Conservation (phyloP, 2,888 invertebrate species). For the Eretmocerus hayati region DNA sequence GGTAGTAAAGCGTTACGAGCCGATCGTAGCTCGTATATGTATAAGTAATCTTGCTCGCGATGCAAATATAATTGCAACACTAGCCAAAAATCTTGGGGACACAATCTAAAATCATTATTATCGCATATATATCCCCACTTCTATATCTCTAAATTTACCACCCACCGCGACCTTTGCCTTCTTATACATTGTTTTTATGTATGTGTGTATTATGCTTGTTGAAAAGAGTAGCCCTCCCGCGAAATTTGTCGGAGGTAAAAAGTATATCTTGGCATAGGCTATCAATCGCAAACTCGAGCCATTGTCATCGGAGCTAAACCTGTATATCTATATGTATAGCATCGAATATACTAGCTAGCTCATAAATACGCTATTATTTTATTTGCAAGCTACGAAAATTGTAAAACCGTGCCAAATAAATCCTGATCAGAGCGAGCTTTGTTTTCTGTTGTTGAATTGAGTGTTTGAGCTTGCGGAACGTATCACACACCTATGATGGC, state of each 20-base stretch:
- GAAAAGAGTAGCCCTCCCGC: not conserved
- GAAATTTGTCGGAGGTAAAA: not conserved
- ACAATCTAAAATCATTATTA: not conserved
- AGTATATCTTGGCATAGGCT: constrained; percentile 4
- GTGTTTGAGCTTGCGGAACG: too few relatives aligned
- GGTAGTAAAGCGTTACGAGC: constrained; percentile 25
- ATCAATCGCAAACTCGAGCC: not conserved
- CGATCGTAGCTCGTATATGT: too few relatives aligned
- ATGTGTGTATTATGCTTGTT: not conserved
- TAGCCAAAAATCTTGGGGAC: not conserved
- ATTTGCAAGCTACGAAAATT: not conserved
- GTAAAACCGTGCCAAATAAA: not conserved
- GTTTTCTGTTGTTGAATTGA: not conserved
- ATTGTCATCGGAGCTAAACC: not conserved
- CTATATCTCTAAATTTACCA: constrained; percentile 12
- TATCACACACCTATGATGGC: too few relatives aligned
- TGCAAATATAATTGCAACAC: not conserved
- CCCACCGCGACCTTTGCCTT: constrained; percentile 14
- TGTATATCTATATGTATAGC: not conserved
- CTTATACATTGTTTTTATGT: not conserved
- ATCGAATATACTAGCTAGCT: too few relatives aligned
- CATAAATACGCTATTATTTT: not conserved
- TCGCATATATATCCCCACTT: not conserved
- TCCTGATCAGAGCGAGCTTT: too few relatives aligned
- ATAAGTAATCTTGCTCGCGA: too few relatives aligned